Percentiles rank a stretch among this genome's conserved stretches.
Evolutionary conservation across 2,113 vertebrate genomes (phyloP).

Genomic region (Paramisgurnus dabryanus): DNA sequence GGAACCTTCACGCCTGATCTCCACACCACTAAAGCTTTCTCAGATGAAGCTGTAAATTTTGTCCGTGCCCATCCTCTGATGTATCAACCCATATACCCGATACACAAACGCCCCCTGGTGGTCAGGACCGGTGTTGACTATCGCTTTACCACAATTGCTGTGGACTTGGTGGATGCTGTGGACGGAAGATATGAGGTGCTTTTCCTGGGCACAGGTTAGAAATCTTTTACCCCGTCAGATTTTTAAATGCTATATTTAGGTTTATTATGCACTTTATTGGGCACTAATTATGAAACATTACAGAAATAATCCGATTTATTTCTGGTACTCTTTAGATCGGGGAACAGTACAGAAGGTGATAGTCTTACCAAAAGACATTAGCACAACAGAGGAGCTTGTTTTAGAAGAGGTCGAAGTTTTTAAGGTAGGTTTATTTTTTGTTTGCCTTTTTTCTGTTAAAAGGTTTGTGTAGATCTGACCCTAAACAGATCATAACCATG

Average conservation of each 20-base stretch:
- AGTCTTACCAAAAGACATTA: constrained; percentile 78
- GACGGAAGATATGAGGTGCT: constrained; percentile 84
- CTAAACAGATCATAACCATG: not conserved
- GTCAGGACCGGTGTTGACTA: constrained; percentile 81
- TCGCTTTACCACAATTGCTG: constrained; percentile 79
- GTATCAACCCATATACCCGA: constrained; percentile 80
- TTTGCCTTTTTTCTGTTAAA: not conserved
- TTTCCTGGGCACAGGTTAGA: constrained; percentile 82
- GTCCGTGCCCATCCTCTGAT: constrained; percentile 82
- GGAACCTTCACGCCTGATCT: constrained; percentile 82
- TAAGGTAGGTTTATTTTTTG: constrained; percentile 65
- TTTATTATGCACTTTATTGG: not conserved
- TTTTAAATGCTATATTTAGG: not conserved
- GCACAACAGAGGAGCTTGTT: constrained; percentile 77
- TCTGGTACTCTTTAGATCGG: constrained; percentile 63
- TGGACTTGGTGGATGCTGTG: constrained; percentile 82
- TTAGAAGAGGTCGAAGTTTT: constrained; percentile 85
- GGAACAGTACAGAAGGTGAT: constrained; percentile 85
- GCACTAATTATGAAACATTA: not conserved
- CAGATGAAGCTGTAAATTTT: constrained; percentile 83
- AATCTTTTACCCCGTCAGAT: not conserved
- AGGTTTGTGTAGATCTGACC: not conserved
- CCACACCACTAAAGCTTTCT: constrained; percentile 80
- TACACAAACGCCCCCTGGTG: constrained; percentile 82
- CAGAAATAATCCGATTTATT: not conserved